Conservation (phyloP, 2,797 vertebrate species). For the Arctocebus calabarensis region DNA sequence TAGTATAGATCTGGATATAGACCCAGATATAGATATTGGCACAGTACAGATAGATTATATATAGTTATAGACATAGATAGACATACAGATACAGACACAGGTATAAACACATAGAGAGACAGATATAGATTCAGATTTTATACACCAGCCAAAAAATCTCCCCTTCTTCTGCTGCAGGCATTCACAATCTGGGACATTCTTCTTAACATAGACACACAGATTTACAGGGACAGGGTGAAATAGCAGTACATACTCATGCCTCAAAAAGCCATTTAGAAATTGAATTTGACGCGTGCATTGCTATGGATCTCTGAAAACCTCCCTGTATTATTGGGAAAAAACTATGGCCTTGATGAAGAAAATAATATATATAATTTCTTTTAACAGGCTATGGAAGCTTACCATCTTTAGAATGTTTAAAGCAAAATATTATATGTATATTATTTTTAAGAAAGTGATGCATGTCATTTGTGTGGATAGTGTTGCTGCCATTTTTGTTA, state of each 20-base stretch:
- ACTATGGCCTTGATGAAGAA: not conserved
- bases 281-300: not conserved
- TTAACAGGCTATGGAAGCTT: conserved; percentile 8
- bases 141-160: not conserved
- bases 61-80: too few relatives aligned
- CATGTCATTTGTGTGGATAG: too few relatives aligned
- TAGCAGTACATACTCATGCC: not conserved
- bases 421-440: not conserved
- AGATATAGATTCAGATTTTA: too few relatives aligned
- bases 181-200: not conserved
- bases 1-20: too few relatives aligned
- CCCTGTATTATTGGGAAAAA: not conserved
- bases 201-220: conserved; percentile 32
- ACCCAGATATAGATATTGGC: too few relatives aligned
- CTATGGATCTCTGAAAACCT: not conserved
- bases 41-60: too few relatives aligned
- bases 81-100: too few relatives aligned
- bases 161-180: not conserved
- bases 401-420: not conserved
- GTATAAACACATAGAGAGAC: too few relatives aligned
- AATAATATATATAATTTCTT: not conserved
- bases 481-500: not conserved
- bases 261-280: conserved; percentile 43
- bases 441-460: not conserved
- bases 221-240: not conserved